Evolutionary conservation across 2,113 vertebrate species (phyloP), one percentile per base, ranked within the genome.

Genomic region (Chloropsis cyanopogon): DNA sequence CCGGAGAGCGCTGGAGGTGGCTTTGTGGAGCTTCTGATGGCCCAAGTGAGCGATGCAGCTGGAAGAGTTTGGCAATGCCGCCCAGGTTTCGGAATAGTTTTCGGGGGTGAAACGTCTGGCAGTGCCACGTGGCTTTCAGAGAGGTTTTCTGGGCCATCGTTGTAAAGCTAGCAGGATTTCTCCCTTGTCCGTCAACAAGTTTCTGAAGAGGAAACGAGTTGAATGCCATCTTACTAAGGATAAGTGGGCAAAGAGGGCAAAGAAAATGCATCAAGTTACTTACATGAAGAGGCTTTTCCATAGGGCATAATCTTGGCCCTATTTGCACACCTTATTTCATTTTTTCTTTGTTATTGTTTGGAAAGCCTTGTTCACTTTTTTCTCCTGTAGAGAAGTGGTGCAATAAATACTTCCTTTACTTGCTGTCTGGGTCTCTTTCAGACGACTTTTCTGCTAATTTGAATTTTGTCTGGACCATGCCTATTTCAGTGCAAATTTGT

Each of bases 1-100:
- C 7, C 5, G 26, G 49, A 16, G 46, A 11, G 31, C 8, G 0
- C 3, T 16, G 46, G 10, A 6, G 1, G 22, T 11, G 54, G 21
- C 15, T 66, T 46, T 13, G 49, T 20, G 22, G 28, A 22, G 35
- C 33, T 76, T 57, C 72, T 56, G 49, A 4, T 29, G 78, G 61
- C 46, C 37, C 35, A 5, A 22, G 26, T 3, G 18, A 60, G 21
- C 18, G 7, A 1, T 9, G 39, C 29, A 7, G 3, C 29, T 41
- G 65, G 31, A 11, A 8, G 3, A 56, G 61, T 60, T 70, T 18
- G 44, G 13, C n/a, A 23, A 1, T 54, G 47, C 29, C 10, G 7
- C 61, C 24, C n/a, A 17, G 14, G 24, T 68, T 46, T 39, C 39
- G 8, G 39, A 21, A 16, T 10, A 12, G 16, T 11, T 59, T 66